Conservation (phyloP, 2,797 vertebrate species). For the Spizella passerina region DNA sequence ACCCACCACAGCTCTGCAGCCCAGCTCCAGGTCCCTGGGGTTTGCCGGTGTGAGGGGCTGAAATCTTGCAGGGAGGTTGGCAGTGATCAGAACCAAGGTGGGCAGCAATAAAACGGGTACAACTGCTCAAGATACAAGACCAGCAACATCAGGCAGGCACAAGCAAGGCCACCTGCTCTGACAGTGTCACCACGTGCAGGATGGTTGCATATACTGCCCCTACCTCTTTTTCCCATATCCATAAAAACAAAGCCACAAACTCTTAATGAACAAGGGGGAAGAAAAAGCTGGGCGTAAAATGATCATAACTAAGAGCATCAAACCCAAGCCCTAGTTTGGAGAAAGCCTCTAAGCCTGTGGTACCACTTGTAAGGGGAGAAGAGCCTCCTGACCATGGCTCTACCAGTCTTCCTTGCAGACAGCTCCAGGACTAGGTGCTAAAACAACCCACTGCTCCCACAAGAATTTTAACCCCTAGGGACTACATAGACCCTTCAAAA, state of each 20-base stretch:
- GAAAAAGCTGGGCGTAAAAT: accelerated
- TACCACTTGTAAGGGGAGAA: background rate
- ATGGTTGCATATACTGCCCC: accelerated
- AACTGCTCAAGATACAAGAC: background rate
- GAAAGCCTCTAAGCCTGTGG: background rate
- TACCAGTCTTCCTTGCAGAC: background rate
- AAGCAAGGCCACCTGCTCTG: background rate
- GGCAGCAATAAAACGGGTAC: background rate
- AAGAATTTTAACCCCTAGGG: background rate
- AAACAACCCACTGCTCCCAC: background rate
- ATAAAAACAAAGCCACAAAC: background rate
- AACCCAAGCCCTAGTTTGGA: background rate
- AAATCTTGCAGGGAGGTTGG: background rate
- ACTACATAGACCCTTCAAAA: background rate
- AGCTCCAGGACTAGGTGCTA: background rate
- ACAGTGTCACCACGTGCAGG: background rate
- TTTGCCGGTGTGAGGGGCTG: background rate
- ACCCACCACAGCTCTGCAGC: background rate
- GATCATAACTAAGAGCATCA: background rate
- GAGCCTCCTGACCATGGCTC: background rate
- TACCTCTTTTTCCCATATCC: background rate
- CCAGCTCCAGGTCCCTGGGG: background rate
- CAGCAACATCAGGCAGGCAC: background rate
- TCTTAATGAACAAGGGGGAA: background rate
- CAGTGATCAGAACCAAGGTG: background rate